Evolutionary conservation across 1,140 invertebrate species (phyloP), one percentile per base, ranked within the genome.

Genomic region (Achatina immaculata): DNA sequence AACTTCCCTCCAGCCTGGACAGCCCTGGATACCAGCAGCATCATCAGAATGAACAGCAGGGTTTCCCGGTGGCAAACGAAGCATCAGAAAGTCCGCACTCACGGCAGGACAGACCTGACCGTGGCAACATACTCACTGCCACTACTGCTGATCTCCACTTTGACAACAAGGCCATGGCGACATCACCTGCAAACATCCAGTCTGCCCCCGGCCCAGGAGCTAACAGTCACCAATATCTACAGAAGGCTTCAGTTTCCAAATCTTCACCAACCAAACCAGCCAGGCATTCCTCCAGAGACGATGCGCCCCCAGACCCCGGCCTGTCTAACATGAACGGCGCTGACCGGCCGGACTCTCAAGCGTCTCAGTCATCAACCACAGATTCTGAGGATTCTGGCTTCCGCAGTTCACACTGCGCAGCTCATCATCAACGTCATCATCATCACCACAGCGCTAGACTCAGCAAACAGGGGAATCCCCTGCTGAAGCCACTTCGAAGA

Each of bases 331-430:
- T 34, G n/a, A 62, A 16, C 58, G 28, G 58, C 2, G 58, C 69
- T 21, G 83, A 87, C 66, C 68, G 87, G 28, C 87, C 87, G 4
- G 76, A 85, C 65, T 88, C 87, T n/a, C 86, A 86, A 73, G 85
- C 85, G 9, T 85, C 83, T 24, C 81, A 83, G 14, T 81, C 81
- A 34, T 88, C 87, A 9, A 80, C 78, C 36, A 88, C 87, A 40
- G 87, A 88, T 77, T 88, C 87, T 0, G 86, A 88, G 68, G 87
- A 88, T 81, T 88, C 87, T 6, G 87, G 87, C 19, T 88, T 88
- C 76, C 81, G 86, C 3, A 86, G 87, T 80, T 86, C 87, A 0
- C 79, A 85, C 85, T 34, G 87, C 81, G 81, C 87, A 84, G 69
- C 83, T 80, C 74, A 77, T 34, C n/a, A n/a, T n/a, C n/a, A n/a